Base-by-base conservation (phyloP, 1,140 invertebrate species). In the Ectropis grisescens region DNA sequence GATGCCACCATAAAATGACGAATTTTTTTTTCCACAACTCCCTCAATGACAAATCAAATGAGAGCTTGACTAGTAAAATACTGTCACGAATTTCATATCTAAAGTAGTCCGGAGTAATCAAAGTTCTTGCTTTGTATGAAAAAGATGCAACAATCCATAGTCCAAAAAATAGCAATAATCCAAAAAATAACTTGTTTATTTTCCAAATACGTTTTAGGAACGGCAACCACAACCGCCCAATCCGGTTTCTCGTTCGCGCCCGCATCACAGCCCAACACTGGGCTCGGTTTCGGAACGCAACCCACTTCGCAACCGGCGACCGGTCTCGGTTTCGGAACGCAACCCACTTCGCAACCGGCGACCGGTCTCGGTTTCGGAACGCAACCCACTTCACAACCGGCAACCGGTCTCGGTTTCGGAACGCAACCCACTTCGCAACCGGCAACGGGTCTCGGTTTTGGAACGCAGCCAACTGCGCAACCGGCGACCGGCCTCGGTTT, bases 331-430 rank as follows among this genome's bases (percentile, higher is more conserved):
- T 57, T 64, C 32, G 44, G 42, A 7, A 26, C 47, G 9, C 38
- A 42, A 33, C 24, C 37, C 8, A 14, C 41, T 1, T 10, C 35
- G 7, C 34, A 37, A 26, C 13, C n/a, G n/a, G n/a, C 29, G 19
- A 41, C 37, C 19, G 33, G 31, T 2, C 33, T 44, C 9, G 47
- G 43, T 45, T 57, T 64, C 32, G 44, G 42, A 7, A 26, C 47
- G 9, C 38, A 42, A 33, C 24, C 37, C 8, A 14, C 41, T 1
- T 10, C 35, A n/a, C 34, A 37, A 26, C 13, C n/a, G n/a, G n/a
- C 29, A 25, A 41, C 37, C 19, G 33, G 31, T 2, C 33, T 44
- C 8, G 38, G 33, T 37, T 51, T 56, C 32, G 43, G 42, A 7
- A 23, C 11, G 13, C 26, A n/a, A 24, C 29, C 11, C n/a, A 15